phyloP scores from a whole-genome alignment of 2,888 invertebrate species.

The Pachliopta kotzebuea region DNA sequence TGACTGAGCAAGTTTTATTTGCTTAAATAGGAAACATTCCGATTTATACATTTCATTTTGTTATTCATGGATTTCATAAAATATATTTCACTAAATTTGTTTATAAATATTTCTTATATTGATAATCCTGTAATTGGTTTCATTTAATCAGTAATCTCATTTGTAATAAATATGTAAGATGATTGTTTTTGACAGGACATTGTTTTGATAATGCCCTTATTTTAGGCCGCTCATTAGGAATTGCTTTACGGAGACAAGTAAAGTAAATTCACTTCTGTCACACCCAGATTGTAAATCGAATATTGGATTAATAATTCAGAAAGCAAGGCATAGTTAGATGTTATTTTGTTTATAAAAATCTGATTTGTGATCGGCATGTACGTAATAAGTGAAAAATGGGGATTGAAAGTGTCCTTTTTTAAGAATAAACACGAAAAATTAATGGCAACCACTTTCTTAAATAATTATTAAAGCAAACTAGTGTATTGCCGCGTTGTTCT shows the following conservation, averaged over 20 bases:
- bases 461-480: too few species aligned
- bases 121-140: neutral
- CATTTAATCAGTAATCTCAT: neutral
- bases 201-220: neutral
- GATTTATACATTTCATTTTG: too few species aligned
- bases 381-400: too few species aligned
- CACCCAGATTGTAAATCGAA: neutral
- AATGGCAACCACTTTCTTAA: too few species aligned
- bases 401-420: too few species aligned
- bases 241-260: neutral
- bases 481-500: too few species aligned
- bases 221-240: neutral
- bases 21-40: neutral
- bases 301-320: neutral
- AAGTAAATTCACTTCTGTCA: neutral
- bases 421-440: too few species aligned
- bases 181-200: neutral
- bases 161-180: neutral
- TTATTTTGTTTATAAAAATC: too few species aligned
- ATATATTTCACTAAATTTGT: neutral
- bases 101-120: neutral
- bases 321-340: too few species aligned
- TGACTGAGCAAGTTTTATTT: neutral
- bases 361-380: too few species aligned
- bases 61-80: neutral